These are phyloP conservation scores for Anguilla rostrata DNA, from an alignment of 2,113 vertebrate species.

Conservation along the genomic window DNA sequence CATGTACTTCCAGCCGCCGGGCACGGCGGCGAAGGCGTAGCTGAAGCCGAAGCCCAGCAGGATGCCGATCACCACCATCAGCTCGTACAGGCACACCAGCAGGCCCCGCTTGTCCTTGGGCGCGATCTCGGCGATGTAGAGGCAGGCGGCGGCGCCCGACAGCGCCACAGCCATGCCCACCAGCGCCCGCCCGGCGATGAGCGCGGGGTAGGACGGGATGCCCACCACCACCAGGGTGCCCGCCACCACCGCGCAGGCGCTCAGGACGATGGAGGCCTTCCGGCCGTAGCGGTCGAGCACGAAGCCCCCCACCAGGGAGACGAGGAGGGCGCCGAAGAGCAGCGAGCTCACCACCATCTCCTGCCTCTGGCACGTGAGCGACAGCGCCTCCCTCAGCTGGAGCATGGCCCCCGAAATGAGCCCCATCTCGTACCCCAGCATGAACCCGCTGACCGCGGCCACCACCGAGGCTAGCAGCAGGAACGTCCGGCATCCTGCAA, in stretches of 20 bases:
- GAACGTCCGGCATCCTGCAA: conserved; percentile 77
- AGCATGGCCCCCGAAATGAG: conserved; percentile 91
- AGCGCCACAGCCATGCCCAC: conserved; percentile 88
- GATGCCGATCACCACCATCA: conserved; percentile 90
- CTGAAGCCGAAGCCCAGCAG: conserved; percentile 89
- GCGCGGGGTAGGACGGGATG: conserved; percentile 67
- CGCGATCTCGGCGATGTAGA: conserved; percentile 92
- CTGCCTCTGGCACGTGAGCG: conserved; percentile 84
- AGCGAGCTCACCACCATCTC: conserved; percentile 87
- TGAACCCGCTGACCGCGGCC: conserved; percentile 87
- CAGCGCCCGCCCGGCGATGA: conserved; percentile 78
- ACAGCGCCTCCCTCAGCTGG: conserved; percentile 77
- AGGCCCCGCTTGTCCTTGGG: conserved; percentile 84
- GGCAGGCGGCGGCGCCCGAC: conserved; percentile 85
- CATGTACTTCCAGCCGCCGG: conserved; percentile 86
- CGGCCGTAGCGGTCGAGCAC: conserved; percentile 88
- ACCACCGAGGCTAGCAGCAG: conserved; percentile 76
- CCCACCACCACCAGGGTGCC: conserved; percentile 77
- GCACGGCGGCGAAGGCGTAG: conserved; percentile 76
- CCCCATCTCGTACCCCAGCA: conserved; percentile 90
- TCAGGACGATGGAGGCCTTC: conserved; percentile 80
- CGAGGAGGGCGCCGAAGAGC: conserved; percentile 84
- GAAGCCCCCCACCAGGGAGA: conserved; percentile 82
- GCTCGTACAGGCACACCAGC: conserved; percentile 86
- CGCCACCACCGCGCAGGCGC: conserved; percentile 75